Conservation (phyloP, 2,797 vertebrate genomes). For the Fundulus diaphanus region DNA sequence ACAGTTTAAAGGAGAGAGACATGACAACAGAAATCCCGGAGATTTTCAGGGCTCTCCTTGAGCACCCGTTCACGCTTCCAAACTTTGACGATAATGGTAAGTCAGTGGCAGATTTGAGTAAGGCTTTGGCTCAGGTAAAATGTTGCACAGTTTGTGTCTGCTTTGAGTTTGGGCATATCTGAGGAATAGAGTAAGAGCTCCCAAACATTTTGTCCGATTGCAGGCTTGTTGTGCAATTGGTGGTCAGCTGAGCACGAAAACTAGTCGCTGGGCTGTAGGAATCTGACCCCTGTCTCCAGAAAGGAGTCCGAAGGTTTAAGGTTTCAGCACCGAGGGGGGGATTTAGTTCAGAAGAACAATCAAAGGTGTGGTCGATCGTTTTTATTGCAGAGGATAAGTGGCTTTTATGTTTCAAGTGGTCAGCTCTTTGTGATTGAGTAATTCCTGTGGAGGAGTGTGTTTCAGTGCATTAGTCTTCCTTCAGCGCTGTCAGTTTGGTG, state of each 20-base stretch:
- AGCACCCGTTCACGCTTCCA: conserved; percentile 85
- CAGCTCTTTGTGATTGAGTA: background rate
- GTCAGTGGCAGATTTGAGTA: conserved; percentile 31
- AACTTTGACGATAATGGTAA: conserved; percentile 86
- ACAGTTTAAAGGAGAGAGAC: conserved; percentile 8
- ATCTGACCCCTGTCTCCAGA: background rate
- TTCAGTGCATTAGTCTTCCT: background rate
- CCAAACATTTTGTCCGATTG: background rate
- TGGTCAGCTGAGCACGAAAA: conserved; percentile 36
- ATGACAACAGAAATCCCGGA: conserved; percentile 89
- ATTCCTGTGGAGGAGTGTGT: background rate
- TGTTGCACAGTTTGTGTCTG: background rate
- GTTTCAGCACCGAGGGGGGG: background rate
- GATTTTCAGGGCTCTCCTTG: conserved; percentile 89
- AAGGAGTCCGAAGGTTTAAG: background rate
- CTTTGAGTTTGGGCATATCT: background rate
- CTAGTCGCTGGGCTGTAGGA: background rate
- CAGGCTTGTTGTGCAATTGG: conserved; percentile 38
- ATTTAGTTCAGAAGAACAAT: background rate
- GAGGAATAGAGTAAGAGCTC: background rate
- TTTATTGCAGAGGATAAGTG: background rate
- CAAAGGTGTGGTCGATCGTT: background rate
- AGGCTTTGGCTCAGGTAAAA: background rate
- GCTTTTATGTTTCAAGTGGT: background rate
- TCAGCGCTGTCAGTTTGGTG: background rate